phyloP scores from a whole-genome alignment of 2,113 vertebrate genomes.

The Sprattus sprattus region DNA sequence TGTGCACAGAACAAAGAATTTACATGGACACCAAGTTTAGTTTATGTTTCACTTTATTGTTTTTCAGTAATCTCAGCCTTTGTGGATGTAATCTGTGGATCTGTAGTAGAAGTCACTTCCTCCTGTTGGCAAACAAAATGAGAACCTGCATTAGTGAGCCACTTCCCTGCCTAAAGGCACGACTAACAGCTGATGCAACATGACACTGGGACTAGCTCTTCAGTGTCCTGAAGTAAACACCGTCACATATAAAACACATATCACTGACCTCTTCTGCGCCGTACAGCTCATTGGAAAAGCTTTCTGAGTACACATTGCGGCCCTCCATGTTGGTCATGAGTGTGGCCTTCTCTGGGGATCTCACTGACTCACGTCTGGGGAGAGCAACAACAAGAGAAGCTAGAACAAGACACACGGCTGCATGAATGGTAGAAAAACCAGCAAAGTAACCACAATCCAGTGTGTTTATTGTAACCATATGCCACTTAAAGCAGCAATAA shows the following conservation, averaged over 20 bases:
- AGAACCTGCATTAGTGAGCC: not conserved
- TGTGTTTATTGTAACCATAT: too few species aligned
- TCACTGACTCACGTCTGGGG: not conserved
- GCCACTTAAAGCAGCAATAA: too few species aligned
- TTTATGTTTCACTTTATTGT: not conserved
- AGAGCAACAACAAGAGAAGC: not conserved
- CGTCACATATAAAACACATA: not conserved
- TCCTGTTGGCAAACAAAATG: not conserved
- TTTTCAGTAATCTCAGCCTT: not conserved
- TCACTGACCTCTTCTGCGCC: conserved; percentile 62
- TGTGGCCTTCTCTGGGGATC: conserved; percentile 63
- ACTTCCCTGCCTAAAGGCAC: not conserved
- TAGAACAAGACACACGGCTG: not conserved
- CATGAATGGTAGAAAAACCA: not conserved
- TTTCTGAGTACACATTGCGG: conserved; percentile 21
- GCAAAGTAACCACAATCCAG: too few species aligned
- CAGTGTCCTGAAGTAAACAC: not conserved
- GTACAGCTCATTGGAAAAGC: conserved; percentile 52
- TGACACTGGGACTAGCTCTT: not conserved
- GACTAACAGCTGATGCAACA: too few species aligned
- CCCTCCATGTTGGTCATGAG: conserved; percentile 66
- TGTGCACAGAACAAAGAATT: not conserved
- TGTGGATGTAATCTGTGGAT: not conserved
- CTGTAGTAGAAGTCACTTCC: not conserved
- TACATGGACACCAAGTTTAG: not conserved